phyloP scores from a whole-genome alignment of 2,113 vertebrate genomes.

The Actenoides hombroni region DNA sequence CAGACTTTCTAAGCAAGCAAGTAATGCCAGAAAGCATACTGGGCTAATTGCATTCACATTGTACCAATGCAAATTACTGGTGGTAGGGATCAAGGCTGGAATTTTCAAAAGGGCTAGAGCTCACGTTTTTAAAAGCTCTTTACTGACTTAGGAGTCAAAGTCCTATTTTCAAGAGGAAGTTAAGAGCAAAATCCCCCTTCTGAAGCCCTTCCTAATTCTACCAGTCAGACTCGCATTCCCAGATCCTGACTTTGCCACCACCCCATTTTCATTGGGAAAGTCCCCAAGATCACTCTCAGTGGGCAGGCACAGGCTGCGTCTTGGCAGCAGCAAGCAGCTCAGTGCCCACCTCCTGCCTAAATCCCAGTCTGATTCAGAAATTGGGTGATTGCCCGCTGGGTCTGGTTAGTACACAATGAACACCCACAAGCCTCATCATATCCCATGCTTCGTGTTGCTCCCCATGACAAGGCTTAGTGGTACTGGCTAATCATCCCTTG shows the following conservation, averaged over 20 bases:
- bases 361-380: not conserved
- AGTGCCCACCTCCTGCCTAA: not conserved
- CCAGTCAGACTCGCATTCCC: not conserved
- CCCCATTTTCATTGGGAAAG: not conserved
- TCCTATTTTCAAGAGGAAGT: constrained; percentile 32
- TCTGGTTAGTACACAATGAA: not conserved
- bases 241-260: not conserved
- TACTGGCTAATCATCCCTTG: not conserved
- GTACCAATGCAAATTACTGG: not conserved
- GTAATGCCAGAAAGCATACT: not conserved
- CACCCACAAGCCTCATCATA: not conserved
- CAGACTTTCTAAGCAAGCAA: not conserved
- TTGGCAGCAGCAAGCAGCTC: not conserved
- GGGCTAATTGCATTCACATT: not conserved
- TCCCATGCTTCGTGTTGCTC: not conserved
- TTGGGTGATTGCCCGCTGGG: accelerated
- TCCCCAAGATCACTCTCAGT: not conserved
- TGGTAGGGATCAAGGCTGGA: not conserved
- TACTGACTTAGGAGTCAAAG: not conserved
- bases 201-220: not conserved
- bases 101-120: constrained; percentile 14
- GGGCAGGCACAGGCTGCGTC: not conserved
- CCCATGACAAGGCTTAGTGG: not conserved
- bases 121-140: constrained; percentile 42
- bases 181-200: not conserved